Base-by-base conservation (phyloP, 2,888 invertebrate genomes). In the Theretra japonica region DNA sequence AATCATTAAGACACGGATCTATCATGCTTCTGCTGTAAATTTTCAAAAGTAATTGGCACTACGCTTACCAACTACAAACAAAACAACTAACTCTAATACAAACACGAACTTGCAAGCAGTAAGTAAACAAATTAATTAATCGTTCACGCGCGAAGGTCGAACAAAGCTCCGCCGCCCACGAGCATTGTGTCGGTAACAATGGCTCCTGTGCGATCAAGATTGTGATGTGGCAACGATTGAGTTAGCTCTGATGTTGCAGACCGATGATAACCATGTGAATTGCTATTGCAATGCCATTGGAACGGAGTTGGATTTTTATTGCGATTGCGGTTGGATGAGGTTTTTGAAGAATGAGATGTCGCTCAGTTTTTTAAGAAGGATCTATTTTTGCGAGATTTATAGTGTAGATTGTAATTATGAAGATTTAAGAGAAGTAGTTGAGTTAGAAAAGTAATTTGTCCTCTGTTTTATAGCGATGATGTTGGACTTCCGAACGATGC, bases 91-190 rank as follows among this genome's bases (percentile, higher is more conserved):
- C n/a, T n/a, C n/a, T 7, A n/a, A 11, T 17, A 15, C 65, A 2
- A 65, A n/a, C 6, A 17, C n/a, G 23, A 65, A 23, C 8, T 23
- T 15, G 48, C 23, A 15, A 15, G 48, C 80, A 72, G 79, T 78
- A 76, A 65, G 65, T 65, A 65, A 75, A 79, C 77, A 76, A 76
- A 81, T 82, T 81, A 82, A 86, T 83, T 79, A 81, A 73, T 77
- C 86, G 83, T 85, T 86, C 85, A 83, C 83, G 75, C 68, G 69
- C 73, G 75, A 82, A 82, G 82, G 82, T 80, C 77, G 79, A 80
- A 80, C 68, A 76, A 71, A 30, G 48, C 59, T 33, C 1, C 58
- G 53, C 25, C 58, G 48, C 73, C 73, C 73, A 73, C 73, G 1
- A 8, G 28, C 65, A 71, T 73, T 73, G 71, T 73, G 56, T 48